Evolutionary conservation across 1,140 invertebrate species (phyloP).

Genomic region (Marisa cornuarietis): DNA sequence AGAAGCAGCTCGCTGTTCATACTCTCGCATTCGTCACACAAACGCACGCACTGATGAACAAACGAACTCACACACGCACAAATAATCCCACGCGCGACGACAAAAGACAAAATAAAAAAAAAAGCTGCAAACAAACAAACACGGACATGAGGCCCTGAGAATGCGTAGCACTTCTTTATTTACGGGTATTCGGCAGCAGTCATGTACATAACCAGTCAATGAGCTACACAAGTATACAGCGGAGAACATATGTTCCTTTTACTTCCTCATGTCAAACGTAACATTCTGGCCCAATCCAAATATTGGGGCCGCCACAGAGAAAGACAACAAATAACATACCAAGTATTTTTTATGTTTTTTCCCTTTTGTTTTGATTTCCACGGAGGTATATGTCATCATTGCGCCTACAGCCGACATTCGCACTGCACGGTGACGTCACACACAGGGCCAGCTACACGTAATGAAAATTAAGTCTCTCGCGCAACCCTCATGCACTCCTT

Average conservation of each 20-base stretch:
- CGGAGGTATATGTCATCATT: slow-evolving; percentile 13
- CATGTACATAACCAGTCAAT: slow-evolving; percentile 21
- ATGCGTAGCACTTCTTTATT: slow-evolving; percentile 26
- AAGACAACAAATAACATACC: slow-evolving; percentile 9
- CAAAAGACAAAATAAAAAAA: too few relatives aligned
- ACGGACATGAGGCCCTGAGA: neutral
- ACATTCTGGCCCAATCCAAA: neutral
- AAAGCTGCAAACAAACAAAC: too few relatives aligned
- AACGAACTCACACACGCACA: too few relatives aligned
- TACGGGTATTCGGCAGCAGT: slow-evolving; percentile 19
- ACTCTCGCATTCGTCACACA: too few relatives aligned
- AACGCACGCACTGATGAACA: too few relatives aligned
- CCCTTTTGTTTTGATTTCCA: slow-evolving; percentile 18
- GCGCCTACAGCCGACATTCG: neutral
- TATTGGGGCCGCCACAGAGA: slow-evolving; percentile 1
- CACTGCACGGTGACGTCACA: neutral
- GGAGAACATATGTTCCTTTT: slow-evolving; percentile 9
- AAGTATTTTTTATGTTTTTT: neutral
- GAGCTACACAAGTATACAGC: neutral
- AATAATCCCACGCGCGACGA: too few relatives aligned
- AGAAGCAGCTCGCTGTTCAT: too few relatives aligned
- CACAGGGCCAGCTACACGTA: neutral
- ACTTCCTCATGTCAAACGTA: neutral
- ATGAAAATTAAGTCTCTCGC: slow-evolving; percentile 12
- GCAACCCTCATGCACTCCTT: neutral